phyloP scores from a whole-genome alignment of 2,113 vertebrate species.

The Cygnus atratus region DNA sequence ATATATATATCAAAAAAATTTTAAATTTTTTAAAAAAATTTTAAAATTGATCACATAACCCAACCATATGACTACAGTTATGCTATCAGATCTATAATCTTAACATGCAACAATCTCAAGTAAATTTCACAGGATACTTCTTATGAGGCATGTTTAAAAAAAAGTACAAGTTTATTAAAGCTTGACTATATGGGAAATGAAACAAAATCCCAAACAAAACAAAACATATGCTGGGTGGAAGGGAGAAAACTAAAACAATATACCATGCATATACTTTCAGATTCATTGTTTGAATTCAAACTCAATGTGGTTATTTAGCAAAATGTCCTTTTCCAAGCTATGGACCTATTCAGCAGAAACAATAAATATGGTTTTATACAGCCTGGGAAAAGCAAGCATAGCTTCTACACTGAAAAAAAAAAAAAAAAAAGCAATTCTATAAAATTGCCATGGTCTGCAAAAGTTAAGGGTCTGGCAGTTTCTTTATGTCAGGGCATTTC shows the following conservation, averaged over 20 bases:
- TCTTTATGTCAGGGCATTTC: neutral
- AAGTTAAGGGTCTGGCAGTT: neutral
- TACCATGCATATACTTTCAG: slow-evolving; percentile 59
- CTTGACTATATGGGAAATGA: slow-evolving; percentile 19
- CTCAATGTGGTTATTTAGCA: slow-evolving; percentile 33
- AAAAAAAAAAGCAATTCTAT: neutral
- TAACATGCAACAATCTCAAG: slow-evolving; percentile 67
- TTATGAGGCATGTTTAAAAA: slow-evolving; percentile 35
- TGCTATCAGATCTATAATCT: neutral
- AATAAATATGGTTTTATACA: neutral
- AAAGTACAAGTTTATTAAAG: slow-evolving; percentile 34
- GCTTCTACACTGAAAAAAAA: neutral
- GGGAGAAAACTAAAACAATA: slow-evolving; percentile 5
- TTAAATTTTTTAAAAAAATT: too few relatives aligned
- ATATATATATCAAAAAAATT: too few relatives aligned
- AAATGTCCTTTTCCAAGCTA: slow-evolving; percentile 43
- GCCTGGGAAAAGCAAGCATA: neutral
- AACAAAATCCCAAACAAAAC: slow-evolving; percentile 2
- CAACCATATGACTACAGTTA: slow-evolving; percentile 10
- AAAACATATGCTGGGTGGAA: neutral
- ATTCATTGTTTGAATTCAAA: slow-evolving; percentile 65
- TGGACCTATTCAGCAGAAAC: slow-evolving; percentile 77
- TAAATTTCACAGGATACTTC: slow-evolving; percentile 29
- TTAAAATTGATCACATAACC: neutral
- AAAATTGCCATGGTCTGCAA: neutral